Conservation (phyloP, 2,888 invertebrate genomes). For the Esperia sulphurella region DNA sequence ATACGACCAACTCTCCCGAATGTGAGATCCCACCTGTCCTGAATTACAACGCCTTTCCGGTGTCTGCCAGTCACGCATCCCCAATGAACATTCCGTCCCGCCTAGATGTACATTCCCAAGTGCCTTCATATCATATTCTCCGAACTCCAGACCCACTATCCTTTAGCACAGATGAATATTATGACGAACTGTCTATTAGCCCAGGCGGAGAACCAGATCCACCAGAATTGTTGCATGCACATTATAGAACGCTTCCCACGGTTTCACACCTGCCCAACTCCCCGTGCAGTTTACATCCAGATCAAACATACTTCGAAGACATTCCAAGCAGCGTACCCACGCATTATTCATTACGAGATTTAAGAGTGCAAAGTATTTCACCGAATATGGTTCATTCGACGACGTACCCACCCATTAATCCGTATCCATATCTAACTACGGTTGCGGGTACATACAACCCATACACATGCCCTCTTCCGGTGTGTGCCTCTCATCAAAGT, state of each 20-base stretch:
- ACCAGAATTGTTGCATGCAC: conserved; percentile 67
- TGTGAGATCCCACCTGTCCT: conserved; percentile 66
- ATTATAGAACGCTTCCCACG: conserved; percentile 63
- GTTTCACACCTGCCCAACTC: conserved; percentile 72
- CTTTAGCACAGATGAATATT: conserved; percentile 41
- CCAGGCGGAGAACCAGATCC: conserved; percentile 54
- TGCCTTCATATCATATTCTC: conserved; percentile 58
- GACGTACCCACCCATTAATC: conserved; percentile 68
- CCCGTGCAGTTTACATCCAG: conserved; percentile 68
- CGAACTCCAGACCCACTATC: conserved; percentile 43
- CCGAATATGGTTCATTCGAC: conserved; percentile 64
- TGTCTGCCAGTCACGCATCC: conserved; percentile 10
- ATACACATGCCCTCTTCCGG: conserved; percentile 61
- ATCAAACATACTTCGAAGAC: conserved; percentile 48
- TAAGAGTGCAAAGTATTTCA: conserved; percentile 48
- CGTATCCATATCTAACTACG: conserved; percentile 69
- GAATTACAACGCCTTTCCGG: conserved; percentile 66
- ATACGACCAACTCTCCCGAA: conserved; percentile 62
- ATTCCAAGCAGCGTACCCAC: conserved; percentile 33
- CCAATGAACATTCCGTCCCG: conserved; percentile 12
- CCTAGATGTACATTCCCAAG: conserved; percentile 48
- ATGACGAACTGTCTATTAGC: conserved; percentile 55
- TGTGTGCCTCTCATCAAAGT: conserved; percentile 43
- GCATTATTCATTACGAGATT: conserved; percentile 55
- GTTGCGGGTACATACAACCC: conserved; percentile 73